Percentiles rank a stretch among this genome's conserved stretches.
Conservation (phyloP, 2,113 vertebrate species). For the Sterna hirundo region DNA sequence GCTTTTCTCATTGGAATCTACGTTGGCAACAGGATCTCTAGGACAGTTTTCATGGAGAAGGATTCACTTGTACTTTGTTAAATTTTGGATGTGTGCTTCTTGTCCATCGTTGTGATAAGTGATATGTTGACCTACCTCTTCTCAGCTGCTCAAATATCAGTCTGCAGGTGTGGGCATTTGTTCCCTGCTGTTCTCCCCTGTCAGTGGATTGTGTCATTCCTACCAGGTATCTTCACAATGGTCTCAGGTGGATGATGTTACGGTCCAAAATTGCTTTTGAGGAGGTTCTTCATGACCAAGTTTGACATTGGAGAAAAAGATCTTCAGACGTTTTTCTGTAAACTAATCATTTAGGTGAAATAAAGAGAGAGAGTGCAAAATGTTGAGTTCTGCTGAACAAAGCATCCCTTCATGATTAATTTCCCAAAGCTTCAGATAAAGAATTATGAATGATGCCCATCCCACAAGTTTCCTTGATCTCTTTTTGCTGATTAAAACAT, state of each 20-base stretch:
- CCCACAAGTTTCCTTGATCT: background rate
- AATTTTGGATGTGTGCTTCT: background rate
- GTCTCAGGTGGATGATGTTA: background rate
- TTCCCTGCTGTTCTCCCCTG: fast-evolving
- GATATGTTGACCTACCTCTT: background rate
- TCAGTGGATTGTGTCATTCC: background rate
- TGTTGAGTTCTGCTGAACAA: background rate
- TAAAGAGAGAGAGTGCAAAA: background rate
- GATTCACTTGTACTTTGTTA: background rate
- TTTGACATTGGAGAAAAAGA: background rate
- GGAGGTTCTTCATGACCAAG: background rate
- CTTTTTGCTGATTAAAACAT: background rate
- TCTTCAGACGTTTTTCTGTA: background rate
- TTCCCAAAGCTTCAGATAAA: background rate
- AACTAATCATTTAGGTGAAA: background rate
- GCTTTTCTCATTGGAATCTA: background rate
- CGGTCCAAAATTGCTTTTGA: background rate
- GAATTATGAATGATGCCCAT: background rate
- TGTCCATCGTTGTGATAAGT: background rate
- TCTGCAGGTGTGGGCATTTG: background rate
- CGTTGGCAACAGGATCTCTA: background rate
- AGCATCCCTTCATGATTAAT: background rate
- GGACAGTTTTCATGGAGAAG: background rate
- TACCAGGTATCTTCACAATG: background rate
- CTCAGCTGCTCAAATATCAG: background rate